Percentiles rank a stretch among this genome's conserved stretches.
Evolutionary conservation across 1,140 invertebrate species (phyloP).

Genomic region (Aphaenogaster rudis): DNA sequence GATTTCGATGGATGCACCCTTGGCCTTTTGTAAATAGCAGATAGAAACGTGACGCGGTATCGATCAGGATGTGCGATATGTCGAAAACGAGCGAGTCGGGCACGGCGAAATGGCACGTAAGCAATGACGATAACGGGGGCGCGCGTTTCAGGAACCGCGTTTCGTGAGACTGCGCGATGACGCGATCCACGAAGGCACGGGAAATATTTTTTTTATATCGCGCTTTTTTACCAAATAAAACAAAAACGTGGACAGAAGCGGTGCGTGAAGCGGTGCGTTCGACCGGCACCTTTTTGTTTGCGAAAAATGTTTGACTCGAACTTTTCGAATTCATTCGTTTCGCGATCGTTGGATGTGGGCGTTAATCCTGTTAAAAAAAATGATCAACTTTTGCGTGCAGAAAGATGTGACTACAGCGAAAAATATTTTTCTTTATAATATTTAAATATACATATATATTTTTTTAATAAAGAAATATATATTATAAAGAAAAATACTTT

Average conservation of each 20-base stretch:
- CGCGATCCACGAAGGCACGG: background rate
- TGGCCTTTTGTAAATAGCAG: slow-evolving; percentile 48
- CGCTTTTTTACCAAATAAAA: background rate
- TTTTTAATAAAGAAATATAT: background rate
- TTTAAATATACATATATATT: background rate
- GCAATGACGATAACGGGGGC: slow-evolving; percentile 37
- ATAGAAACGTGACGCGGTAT: slow-evolving; percentile 46
- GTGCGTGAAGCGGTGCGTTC: background rate
- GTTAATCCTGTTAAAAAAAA: slow-evolving; percentile 6
- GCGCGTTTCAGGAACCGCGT: slow-evolving; percentile 1
- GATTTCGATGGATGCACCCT: slow-evolving; percentile 27
- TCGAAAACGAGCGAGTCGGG: slow-evolving; percentile 42
- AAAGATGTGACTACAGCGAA: background rate
- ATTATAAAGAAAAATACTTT: background rate
- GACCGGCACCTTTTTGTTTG: background rate
- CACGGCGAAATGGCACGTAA: slow-evolving; percentile 37
- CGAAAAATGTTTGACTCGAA: slow-evolving; percentile 33
- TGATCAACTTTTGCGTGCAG: background rate
- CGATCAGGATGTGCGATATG: slow-evolving; percentile 46
- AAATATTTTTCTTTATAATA: background rate
- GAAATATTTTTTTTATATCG: background rate
- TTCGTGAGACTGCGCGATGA: slow-evolving; percentile 7
- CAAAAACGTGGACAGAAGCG: background rate
- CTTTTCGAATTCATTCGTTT: slow-evolving; percentile 24
- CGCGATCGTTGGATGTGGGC: background rate